Conservation (phyloP, 2,797 vertebrate species). For the Cetoscarus ocellatus region DNA sequence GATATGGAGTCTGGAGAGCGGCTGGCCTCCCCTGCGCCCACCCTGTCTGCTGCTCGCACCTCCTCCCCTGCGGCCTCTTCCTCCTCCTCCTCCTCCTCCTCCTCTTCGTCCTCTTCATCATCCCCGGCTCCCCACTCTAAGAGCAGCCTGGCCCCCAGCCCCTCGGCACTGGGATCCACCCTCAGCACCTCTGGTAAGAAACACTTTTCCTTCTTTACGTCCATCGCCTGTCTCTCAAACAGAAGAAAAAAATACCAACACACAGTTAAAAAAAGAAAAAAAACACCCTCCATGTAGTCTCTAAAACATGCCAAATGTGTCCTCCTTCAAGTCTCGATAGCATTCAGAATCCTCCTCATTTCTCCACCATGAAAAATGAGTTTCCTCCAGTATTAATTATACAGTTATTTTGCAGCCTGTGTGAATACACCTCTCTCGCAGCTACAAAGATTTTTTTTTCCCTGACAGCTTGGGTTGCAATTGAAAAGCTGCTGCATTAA, state of each 20-base stretch:
- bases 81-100: constrained; percentile 71
- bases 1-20: constrained; percentile 99
- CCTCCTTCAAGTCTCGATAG: constrained; percentile 67
- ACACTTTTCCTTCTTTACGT: constrained; percentile 31
- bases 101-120: constrained; percentile 81
- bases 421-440: constrained; percentile 80
- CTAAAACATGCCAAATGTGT: constrained; percentile 60
- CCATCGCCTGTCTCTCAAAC: constrained; percentile 40
- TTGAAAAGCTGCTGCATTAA: constrained; percentile 89
- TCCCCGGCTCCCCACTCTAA: constrained; percentile 89
- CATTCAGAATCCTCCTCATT: constrained; percentile 63
- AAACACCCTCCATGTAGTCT: constrained; percentile 39
- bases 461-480: constrained; percentile 85
- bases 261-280: not conserved
- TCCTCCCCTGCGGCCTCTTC: constrained; percentile 86
- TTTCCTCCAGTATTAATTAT: constrained; percentile 80
- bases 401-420: constrained; percentile 77
- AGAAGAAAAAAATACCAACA: constrained; percentile 30
- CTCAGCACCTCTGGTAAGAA: constrained; percentile 91
- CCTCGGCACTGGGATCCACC: constrained; percentile 88
- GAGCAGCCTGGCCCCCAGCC: constrained; percentile 91
- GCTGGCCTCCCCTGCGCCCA: constrained; percentile 90
- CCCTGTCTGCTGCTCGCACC: constrained; percentile 89
- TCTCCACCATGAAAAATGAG: constrained; percentile 74
- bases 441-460: constrained; percentile 63